Conservation (phyloP, 2,888 invertebrate genomes). For the Dryomyza anilis region DNA sequence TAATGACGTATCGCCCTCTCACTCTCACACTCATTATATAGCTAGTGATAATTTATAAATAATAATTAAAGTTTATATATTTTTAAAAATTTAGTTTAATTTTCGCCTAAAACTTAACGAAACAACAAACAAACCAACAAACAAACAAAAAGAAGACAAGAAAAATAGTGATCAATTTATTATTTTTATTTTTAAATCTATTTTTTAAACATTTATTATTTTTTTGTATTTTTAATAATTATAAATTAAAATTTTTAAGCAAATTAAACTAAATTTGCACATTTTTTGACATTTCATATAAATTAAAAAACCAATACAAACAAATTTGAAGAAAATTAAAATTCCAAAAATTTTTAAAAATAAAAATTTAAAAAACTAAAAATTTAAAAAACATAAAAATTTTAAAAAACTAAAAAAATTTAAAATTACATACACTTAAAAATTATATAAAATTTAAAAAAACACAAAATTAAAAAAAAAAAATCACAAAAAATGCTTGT, state of each 20-base stretch:
- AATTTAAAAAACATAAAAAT: neutral
- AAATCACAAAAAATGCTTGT: conserved; percentile 7
- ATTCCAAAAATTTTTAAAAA: conserved; percentile 12
- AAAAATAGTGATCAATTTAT: conserved; percentile 49
- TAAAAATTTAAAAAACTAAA: conserved; percentile 37
- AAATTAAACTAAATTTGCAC: conserved; percentile 13
- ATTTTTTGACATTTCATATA: conserved; percentile 17
- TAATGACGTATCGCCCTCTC: neutral
- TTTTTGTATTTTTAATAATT: conserved; percentile 40
- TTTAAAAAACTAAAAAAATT: neutral
- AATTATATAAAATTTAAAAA: conserved; percentile 39
- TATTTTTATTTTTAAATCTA: conserved; percentile 37
- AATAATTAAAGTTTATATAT: conserved; percentile 5
- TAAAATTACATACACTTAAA: neutral
- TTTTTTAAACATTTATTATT: conserved; percentile 33
- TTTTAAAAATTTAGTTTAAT: conserved; percentile 28
- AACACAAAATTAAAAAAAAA: conserved; percentile 30
- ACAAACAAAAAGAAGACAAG: conserved; percentile 38
- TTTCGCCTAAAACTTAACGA: conserved; percentile 32
- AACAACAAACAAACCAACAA: conserved; percentile 44
- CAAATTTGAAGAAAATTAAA: too few species aligned
- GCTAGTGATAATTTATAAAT: conserved; percentile 32
- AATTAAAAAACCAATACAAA: neutral
- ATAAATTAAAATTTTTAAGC: neutral
- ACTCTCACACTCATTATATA: conserved; percentile 29